These are phyloP conservation scores for Scolopax bukidnonensis DNA, from an alignment of 2,797 vertebrate genomes.

Conservation along the genomic window DNA sequence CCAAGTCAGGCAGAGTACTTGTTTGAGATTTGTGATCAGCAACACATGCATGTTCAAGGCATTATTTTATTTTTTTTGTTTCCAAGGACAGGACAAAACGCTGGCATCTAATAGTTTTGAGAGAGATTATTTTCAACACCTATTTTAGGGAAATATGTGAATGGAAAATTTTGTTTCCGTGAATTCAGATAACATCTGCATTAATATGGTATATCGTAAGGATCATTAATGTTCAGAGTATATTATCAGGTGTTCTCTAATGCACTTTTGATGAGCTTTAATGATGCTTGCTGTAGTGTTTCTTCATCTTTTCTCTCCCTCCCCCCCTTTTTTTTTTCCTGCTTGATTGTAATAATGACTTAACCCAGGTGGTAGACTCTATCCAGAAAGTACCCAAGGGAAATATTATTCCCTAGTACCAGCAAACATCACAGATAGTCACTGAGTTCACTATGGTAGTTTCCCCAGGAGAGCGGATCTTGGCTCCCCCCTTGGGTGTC, in stretches of 20 bases:
- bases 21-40: not conserved
- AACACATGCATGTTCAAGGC: not conserved
- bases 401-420: slow-evolving; percentile 74
- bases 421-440: slow-evolving; percentile 73
- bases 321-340: not conserved
- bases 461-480: slow-evolving; percentile 47
- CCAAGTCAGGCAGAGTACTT: not conserved
- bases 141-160: slow-evolving; percentile 28
- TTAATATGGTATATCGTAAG: slow-evolving; percentile 63
- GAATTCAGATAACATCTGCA: slow-evolving; percentile 64
- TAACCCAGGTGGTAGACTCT: slow-evolving; percentile 77
- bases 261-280: slow-evolving; percentile 77
- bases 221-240: slow-evolving; percentile 74
- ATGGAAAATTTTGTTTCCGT: slow-evolving; percentile 42
- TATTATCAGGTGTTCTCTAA: slow-evolving; percentile 77
- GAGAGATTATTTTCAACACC: not conserved
- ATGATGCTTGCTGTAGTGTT: slow-evolving; percentile 72
- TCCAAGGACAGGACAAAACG: not conserved
- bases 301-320: slow-evolving; percentile 38
- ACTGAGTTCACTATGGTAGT: slow-evolving; percentile 17
- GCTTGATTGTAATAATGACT: slow-evolving; percentile 73
- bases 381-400: slow-evolving; percentile 67
- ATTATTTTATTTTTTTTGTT: not conserved
- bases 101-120: not conserved
- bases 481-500: slow-evolving; percentile 12